Evolutionary conservation across 2,797 vertebrate genomes (phyloP).

Genomic region (Arctocebus calabarensis): DNA sequence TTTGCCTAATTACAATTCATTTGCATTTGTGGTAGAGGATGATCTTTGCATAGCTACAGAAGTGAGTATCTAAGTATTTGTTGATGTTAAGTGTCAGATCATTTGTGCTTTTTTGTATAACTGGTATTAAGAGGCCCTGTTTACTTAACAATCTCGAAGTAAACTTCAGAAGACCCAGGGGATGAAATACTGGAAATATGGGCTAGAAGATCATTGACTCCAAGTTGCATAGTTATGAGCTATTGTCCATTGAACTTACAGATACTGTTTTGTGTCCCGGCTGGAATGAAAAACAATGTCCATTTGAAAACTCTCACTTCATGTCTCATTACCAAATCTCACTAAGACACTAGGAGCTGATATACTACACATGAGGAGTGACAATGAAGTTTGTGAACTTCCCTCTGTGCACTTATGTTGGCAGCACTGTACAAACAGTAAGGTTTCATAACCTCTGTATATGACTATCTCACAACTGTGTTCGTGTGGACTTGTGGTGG

Average conservation of each 20-base stretch:
- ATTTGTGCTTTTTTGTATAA: constrained; percentile 7
- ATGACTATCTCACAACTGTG: no score
- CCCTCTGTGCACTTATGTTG: no score
- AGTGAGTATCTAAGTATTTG: not conserved
- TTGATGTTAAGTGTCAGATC: not conserved
- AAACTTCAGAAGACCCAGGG: not conserved
- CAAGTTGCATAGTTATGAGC: constrained; percentile 22
- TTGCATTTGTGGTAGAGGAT: not conserved
- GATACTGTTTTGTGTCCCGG: not conserved
- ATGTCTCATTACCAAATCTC: not conserved
- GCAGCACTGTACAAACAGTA: no score
- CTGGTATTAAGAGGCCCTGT: not conserved
- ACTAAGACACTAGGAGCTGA: not conserved
- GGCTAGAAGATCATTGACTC: not conserved
- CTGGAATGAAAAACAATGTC: not conserved
- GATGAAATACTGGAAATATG: not conserved
- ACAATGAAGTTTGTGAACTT: no score
- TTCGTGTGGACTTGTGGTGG: no score
- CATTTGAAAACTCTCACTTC: constrained; percentile 38
- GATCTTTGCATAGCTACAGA: not conserved
- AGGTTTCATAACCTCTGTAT: no score
- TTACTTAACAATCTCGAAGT: not conserved
- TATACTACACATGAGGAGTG: not conserved
- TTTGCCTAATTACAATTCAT: not conserved
- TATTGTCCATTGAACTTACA: not conserved